Base-by-base conservation (phyloP, 2,797 vertebrate species). In the Vireo griseus region DNA sequence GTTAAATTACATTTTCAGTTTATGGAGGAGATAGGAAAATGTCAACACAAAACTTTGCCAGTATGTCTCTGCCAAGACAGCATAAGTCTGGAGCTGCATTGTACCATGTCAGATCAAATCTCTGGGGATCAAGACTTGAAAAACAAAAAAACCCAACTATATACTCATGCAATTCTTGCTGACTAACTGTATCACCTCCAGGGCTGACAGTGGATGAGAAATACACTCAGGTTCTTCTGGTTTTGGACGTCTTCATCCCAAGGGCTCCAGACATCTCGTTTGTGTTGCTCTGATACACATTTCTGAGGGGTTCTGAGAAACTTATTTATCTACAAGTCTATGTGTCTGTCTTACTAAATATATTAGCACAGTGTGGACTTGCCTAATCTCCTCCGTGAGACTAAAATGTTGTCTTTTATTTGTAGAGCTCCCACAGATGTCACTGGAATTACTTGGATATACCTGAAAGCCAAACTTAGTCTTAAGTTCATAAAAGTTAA, bases 401-500 rank as follows among this genome's bases (percentile, higher is more conserved):
- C 35, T 78, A 61, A 74, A 83, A 67, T 57, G 44, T 24, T 75
- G 14, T 29, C 15, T 88, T 62, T 14, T 19, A 55, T 54, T 66
- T 87, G 29, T 63, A 80, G 28, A 29, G 2, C 2, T 92, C 10
- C 62, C 42, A 67, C 16, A 51, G 57, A 40, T 33, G 29, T 55
- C 33, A 13, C 6, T 66, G 39, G 24, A 89, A 45, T 78, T 91
- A 65, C 45, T 40, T 44, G 19, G 42, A 51, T 80, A 51, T 55
- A 81, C 10, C 13, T 72, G 59, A 88, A 92, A 73, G 13, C 6
- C 18, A 37, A 75, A 86, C 15, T 78, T 78, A 28, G 7, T 58
- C 40, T 79, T 44, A 65, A 91, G 65, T 65, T 80, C 44, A 69
- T 72, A 33, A 58, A 48, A 79, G n/a, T 77, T 76, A 92, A 94